Conservation (phyloP, 1,140 invertebrate species). For the Leptinotarsa undecemlineata region DNA sequence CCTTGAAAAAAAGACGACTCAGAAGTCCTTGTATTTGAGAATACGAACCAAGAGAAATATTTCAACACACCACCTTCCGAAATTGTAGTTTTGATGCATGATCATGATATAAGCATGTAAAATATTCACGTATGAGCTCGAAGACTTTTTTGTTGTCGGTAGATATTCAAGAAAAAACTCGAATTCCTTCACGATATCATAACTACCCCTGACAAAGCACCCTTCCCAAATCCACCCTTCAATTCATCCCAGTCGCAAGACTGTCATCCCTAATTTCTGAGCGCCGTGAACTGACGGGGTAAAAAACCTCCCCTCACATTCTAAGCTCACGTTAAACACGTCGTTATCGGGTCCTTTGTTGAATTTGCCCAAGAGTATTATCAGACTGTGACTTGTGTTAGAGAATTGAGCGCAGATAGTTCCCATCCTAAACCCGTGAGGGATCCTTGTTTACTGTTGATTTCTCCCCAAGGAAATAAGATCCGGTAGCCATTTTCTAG, state of each 20-base stretch:
- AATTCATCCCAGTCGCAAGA: slow-evolving; percentile 27
- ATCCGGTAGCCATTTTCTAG: slow-evolving; percentile 50
- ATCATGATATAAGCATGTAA: too few relatives aligned
- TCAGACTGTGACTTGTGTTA: slow-evolving; percentile 25
- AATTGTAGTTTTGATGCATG: too few relatives aligned
- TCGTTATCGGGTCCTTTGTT: slow-evolving; percentile 48
- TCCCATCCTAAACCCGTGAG: slow-evolving; percentile 35
- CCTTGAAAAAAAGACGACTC: too few relatives aligned
- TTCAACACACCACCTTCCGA: too few relatives aligned
- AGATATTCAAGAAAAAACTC: too few relatives aligned
- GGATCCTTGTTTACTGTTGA: slow-evolving; percentile 45
- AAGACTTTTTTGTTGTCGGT: too few relatives aligned
- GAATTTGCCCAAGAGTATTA: slow-evolving; percentile 26
- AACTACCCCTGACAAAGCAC: too few relatives aligned
- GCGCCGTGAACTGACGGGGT: slow-evolving; percentile 26
- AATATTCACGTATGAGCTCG: too few relatives aligned
- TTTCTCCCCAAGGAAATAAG: slow-evolving; percentile 51
- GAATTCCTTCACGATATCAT: too few relatives aligned
- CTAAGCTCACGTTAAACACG: slow-evolving; percentile 42
- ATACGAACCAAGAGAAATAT: too few relatives aligned
- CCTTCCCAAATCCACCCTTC: neutral
- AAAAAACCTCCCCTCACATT: slow-evolving; percentile 42
- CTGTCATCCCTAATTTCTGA: slow-evolving; percentile 31
- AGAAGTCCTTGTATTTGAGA: too few relatives aligned
- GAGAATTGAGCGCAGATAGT: neutral